Percentiles rank a stretch among this genome's conserved stretches.
Evolutionary conservation across 2,888 invertebrate genomes (phyloP).

Genomic region (Thelaira solivaga): DNA sequence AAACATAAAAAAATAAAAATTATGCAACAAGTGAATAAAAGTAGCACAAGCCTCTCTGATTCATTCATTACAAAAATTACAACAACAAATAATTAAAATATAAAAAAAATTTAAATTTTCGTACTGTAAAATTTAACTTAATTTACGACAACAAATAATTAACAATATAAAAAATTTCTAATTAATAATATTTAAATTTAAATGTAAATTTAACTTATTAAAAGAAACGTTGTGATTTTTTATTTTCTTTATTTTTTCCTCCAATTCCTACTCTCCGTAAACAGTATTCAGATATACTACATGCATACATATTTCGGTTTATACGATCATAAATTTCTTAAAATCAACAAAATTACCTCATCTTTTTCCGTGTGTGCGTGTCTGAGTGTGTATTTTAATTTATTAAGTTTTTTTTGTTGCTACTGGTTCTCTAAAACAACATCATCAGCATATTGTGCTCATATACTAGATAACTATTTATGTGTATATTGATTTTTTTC

Average conservation of each 20-base stretch:
- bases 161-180: too few species aligned
- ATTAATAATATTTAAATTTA: too few species aligned
- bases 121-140: not conserved
- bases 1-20: slow-evolving; percentile 13
- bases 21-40: slow-evolving; percentile 15
- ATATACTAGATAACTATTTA: too few species aligned
- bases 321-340: slow-evolving; percentile 59
- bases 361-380: slow-evolving; percentile 56
- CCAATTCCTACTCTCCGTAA: not conserved
- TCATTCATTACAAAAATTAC: too few species aligned
- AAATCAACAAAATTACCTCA: slow-evolving; percentile 67
- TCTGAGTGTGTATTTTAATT: not conserved
- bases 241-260: slow-evolving; percentile 6
- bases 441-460: slow-evolving; percentile 48
- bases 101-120: not conserved
- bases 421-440: slow-evolving; percentile 48
- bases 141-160: too few species aligned
- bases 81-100: too few species aligned
- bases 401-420: slow-evolving; percentile 45
- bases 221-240: not conserved
- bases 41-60: too few species aligned
- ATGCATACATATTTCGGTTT: slow-evolving; percentile 16
- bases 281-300: slow-evolving; percentile 17
- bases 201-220: too few species aligned
- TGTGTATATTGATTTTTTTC: slow-evolving; percentile 52